Evolutionary conservation across 2,888 invertebrate genomes (phyloP), one percentile per base, ranked within the genome.

Genomic region (Noctua janthina): DNA sequence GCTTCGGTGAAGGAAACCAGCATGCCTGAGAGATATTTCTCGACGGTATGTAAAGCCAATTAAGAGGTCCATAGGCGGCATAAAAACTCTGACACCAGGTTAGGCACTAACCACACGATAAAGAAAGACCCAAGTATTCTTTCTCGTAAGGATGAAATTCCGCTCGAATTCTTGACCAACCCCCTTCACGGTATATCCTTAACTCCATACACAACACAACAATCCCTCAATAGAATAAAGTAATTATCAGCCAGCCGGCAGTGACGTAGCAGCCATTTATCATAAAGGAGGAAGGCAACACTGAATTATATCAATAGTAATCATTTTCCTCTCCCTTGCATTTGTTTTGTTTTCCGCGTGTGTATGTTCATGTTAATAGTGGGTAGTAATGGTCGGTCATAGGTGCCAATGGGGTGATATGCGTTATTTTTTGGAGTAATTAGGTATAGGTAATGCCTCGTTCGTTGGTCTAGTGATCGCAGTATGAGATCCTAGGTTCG

Each of bases 261-360:
- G 64, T 86, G 86, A 86, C 86, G 79, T 66, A 66, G 69, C 83
- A 62, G 43, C 81, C 87, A 86, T 86, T 86, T 84, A 83, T 86
- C 87, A 86, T 85, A 74, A 66, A 73, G 68, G 59, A 76, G 85
- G 71, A 74, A 86, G 79, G 83, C 80, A 72, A 72, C 76, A 69
- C 79, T 79, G 87, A 85, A 86, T 86, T 87, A 86, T 85, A 86
- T 86, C 84, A 84, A 86, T 84, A 81, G 87, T 87, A 77, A 87
- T 87, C 73, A 71, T 86, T 86, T 76, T 81, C 62, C 51, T 70
- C 77, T 79, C 77, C 80, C 83, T 64, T 73, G 68, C 51, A 75
- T 80, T 85, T 83, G 77, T 81, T 83, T 74, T 71, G 70, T 64
- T 83, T 76, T 78, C 43, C 64, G 56, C 67, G 49, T 64, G 59